Conservation (phyloP, 2,113 vertebrate species). For the Fregata magnificens region DNA sequence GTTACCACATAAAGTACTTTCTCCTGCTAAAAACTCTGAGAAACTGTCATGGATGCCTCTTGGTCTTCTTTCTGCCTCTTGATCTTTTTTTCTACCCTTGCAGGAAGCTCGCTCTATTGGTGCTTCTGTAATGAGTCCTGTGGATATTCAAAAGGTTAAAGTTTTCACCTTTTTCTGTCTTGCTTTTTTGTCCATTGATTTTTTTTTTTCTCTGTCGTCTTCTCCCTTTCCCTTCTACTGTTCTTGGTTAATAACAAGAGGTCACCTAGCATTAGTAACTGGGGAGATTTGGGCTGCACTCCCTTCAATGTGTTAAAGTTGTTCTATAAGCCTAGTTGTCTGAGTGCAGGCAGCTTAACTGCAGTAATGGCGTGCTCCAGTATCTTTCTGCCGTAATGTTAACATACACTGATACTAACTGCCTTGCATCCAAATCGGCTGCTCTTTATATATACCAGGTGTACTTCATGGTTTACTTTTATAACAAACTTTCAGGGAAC, state of each 20-base stretch:
- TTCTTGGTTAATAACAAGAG: not conserved
- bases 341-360: not conserved
- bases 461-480: not conserved
- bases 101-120: conserved; percentile 74
- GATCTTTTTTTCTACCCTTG: conserved; percentile 69
- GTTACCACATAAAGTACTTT: not conserved
- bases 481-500: not conserved
- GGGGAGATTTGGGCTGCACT: not conserved
- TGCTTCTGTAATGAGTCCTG: conserved; percentile 71
- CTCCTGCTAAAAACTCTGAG: not conserved
- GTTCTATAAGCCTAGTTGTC: not conserved
- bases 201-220: not conserved
- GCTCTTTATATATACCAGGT: not conserved
- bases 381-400: not conserved
- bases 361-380: not conserved
- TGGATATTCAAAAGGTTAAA: conserved; percentile 78
- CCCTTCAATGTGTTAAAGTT: not conserved
- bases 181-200: not conserved
- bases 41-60: not conserved
- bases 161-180: conserved; percentile 39
- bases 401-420: not conserved
- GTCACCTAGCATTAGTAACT: not conserved
- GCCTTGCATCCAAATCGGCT: not conserved
- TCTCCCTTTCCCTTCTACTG: not conserved
- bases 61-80: conserved; percentile 38